Base-by-base conservation (phyloP, 2,797 vertebrate genomes). In the Sciurus carolinensis region DNA sequence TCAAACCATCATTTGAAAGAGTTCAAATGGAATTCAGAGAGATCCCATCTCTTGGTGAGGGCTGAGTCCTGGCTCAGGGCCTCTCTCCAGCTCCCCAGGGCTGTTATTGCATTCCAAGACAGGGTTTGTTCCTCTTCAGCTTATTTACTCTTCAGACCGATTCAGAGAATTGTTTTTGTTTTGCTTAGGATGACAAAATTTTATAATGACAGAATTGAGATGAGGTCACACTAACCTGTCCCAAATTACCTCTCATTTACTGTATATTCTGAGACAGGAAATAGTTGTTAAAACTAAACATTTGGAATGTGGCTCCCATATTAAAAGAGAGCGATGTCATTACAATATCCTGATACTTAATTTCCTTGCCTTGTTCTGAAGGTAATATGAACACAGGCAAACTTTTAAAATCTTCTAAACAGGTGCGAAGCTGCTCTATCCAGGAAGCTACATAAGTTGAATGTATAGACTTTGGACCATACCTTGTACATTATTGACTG, bases 121-220 rank as follows among this genome's bases (percentile, higher is more conserved):
- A 54, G n/a, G 3, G 13, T 86, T 67, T 83, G 28, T 67, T 91
- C 54, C 42, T 92, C 42, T 54, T 92, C 64, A 77, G 66, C 36
- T 33, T 94, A 54, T 87, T 96, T 77, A 33, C 13, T 95, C 30
- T 88, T 88, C 57, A 92, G 30, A 75, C 44, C 42, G 94, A 28
- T 28, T 82, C 62, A 89, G 44, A 75, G 73, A 91, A 87, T 80
- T 22, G 9, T 44, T 42, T 90, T 72, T 81, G 57, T 92, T 95
- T 87, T 82, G 30, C 64, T 95, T 86, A 80, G 44, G 33, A 92
- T 90, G 76, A 95, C 57, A 90, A 85, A 93, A 59, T 94, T 75
- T 94, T 91, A 89, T 81, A 92, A 85, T 67, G 50, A 87, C 22
- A 76, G 71, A 84, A 92, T 83, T 96, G 90, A 96, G 42, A 80